Conservation (phyloP, 2,888 invertebrate species). For the Rhogogaster chlorosoma region DNA sequence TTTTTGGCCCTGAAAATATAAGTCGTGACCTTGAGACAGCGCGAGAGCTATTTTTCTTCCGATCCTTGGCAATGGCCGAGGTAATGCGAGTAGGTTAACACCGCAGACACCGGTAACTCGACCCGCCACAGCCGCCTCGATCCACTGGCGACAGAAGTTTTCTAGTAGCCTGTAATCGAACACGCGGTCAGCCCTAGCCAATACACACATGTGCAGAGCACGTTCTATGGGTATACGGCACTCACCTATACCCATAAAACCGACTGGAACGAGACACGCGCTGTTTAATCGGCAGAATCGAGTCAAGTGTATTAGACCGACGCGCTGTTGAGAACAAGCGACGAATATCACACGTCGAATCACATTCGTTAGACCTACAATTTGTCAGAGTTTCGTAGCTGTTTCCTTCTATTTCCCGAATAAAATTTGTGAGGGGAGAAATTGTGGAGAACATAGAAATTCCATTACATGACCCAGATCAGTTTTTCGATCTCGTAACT, state of each 20-base stretch:
- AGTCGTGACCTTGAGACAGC: slow-evolving; percentile 12
- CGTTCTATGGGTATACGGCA: background rate
- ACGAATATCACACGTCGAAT: slow-evolving; percentile 1
- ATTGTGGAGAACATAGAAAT: background rate
- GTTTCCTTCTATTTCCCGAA: background rate
- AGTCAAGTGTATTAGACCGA: slow-evolving; percentile 3
- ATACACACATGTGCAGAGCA: background rate
- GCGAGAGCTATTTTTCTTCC: slow-evolving; percentile 12
- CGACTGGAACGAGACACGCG: background rate
- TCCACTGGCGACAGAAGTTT: slow-evolving; percentile 49
- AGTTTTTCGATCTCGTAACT: background rate
- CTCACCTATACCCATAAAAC: background rate
- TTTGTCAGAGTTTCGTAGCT: background rate
- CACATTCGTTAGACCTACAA: background rate
- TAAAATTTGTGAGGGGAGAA: background rate
- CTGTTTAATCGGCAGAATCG: slow-evolving; percentile 10
- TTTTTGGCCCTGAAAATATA: background rate
- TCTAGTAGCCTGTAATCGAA: slow-evolving; percentile 50
- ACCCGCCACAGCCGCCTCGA: slow-evolving; percentile 35
- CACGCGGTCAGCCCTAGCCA: slow-evolving; percentile 43
- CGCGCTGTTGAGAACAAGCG: background rate
- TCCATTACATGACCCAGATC: background rate
- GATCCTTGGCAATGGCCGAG: slow-evolving; percentile 36
- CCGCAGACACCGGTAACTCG: slow-evolving; percentile 48
- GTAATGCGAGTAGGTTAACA: slow-evolving; percentile 48